Evolutionary conservation across 2,797 vertebrate genomes (phyloP), one percentile per base, ranked within the genome.

Genomic region (Spondyliosoma cantharus): DNA sequence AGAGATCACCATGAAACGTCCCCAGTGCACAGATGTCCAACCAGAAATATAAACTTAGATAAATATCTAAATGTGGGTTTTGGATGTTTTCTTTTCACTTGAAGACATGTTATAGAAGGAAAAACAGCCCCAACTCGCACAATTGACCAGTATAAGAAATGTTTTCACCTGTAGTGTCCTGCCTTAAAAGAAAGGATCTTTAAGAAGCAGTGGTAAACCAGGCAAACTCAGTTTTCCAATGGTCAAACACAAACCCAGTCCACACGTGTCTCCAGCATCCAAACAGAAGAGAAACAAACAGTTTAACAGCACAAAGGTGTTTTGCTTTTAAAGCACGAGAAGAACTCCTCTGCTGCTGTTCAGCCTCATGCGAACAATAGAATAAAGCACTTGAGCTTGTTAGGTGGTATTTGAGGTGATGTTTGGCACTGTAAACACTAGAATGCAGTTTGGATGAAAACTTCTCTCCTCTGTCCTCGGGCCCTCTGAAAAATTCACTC

Each of bases 401-500:
- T 11, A 6, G 20, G n/a, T 4, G 43, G 17, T 52, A 5, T 24
- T 53, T 46, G 14, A 19, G 22, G 45, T 1, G 16, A 50, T 12
- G 49, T 22, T 56, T 25, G 5, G 37, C 58, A 13, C 19, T n/a
- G 37, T 62, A 72, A 75, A 74, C 62, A 80, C 4, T 0, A 52
- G 42, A 19, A 56, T 5, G 19, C 15, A n/a, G 69, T 49, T 46
- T 37, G 65, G 46, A 45, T 58, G 42, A 19, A 48, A 53, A 24
- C 67, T 0, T 17, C 49, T 64, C 83, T 16, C 45, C 32, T 58
- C 19, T 6, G 2, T 69, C 62, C 63, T 71, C 52, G 0, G 37
- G 65, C 71, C 71, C 48, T 27, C 46, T 79, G 74, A 81, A 84
- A 81, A 22, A 83, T 78, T 74, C 70, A 70, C 24, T 2, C 2